Evolutionary conservation across 2,888 invertebrate genomes (phyloP), one percentile per base, ranked within the genome.

Genomic region (Spatulosminthurus flaviceps): DNA sequence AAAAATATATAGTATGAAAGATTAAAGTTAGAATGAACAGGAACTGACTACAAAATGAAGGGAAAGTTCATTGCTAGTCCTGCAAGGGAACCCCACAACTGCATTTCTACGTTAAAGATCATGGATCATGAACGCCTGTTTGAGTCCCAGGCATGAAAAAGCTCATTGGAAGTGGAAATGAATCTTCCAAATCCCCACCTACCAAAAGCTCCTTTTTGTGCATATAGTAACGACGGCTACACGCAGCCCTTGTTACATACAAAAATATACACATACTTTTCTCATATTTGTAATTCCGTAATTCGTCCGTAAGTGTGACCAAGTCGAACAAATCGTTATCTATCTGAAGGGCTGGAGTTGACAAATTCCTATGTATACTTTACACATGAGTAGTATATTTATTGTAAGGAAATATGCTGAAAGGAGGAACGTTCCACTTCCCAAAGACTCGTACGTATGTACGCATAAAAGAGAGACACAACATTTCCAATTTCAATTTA

Each of bases 71-170:
- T 70, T 70, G 70, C 41, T 41, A 70, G 70, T 70, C 70, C 70
- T n/a, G n/a, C n/a, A 41, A 19, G 42, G 70, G 67, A 69, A 41
- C 42, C 69, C 74, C 72, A 34, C n/a, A n/a, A n/a, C 71, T 66
- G 73, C 72, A 61, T 42, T 43, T 72, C 43, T 28, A 41, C 66
- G 64, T 61, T 64, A 71, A 74, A 75, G 76, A 76, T 74, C 79
- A 84, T 84, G 84, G 81, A 85, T 85, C 85, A 85, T 84, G 80
- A 81, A 82, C 85, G 84, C 82, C 82, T 84, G 82, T 81, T 82
- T 85, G 83, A 80, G 71, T 83, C 81, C 79, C 61, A 81, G 85
- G 84, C 80, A 84, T 84, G 67, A 41, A 41, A n/a, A 41, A 34
- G 41, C 34, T 34, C 70, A 34, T 34, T 21, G 70, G 19, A 24